Percentiles rank a stretch among this genome's conserved stretches.
Evolutionary conservation across 2,888 invertebrate species (phyloP).

Genomic region (Cactoblastis cactorum): DNA sequence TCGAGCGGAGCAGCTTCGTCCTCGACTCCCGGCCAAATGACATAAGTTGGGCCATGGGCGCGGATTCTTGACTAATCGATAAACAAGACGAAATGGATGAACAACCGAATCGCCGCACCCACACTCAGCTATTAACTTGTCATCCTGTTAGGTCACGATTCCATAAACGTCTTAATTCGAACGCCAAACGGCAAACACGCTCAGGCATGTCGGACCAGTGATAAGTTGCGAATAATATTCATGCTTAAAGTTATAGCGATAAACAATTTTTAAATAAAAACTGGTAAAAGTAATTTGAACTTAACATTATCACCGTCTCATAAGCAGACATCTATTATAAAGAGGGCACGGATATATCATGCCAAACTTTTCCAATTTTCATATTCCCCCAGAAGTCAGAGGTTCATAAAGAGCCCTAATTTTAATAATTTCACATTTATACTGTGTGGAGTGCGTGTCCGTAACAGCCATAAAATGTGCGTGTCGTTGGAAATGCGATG

Average conservation of each 20-base stretch:
- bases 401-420: constrained; percentile 53
- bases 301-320: constrained; percentile 11
- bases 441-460: constrained; percentile 58
- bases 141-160: constrained; percentile 53
- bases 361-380: constrained; percentile 55
- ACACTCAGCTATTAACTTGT: constrained; percentile 59
- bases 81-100: constrained; percentile 68
- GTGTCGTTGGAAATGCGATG: constrained; percentile 59
- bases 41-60: constrained; percentile 78
- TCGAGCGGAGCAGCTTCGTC: constrained; percentile 63
- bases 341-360: constrained; percentile 27
- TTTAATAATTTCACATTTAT: constrained; percentile 62
- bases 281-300: constrained; percentile 1
- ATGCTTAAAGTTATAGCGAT: background rate
- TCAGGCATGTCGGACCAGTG: background rate
- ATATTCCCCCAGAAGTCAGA: constrained; percentile 45
- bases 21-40: constrained; percentile 79
- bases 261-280: background rate
- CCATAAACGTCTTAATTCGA: constrained; percentile 47
- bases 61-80: constrained; percentile 75
- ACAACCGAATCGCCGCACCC: constrained; percentile 59
- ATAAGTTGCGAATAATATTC: background rate
- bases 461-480: constrained; percentile 58
- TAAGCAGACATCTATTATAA: constrained; percentile 14
- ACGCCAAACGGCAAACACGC: constrained; percentile 10